Evolutionary conservation across 2,797 vertebrate species (phyloP), one percentile per base, ranked within the genome.

Genomic region (Calcarius lapponicus): DNA sequence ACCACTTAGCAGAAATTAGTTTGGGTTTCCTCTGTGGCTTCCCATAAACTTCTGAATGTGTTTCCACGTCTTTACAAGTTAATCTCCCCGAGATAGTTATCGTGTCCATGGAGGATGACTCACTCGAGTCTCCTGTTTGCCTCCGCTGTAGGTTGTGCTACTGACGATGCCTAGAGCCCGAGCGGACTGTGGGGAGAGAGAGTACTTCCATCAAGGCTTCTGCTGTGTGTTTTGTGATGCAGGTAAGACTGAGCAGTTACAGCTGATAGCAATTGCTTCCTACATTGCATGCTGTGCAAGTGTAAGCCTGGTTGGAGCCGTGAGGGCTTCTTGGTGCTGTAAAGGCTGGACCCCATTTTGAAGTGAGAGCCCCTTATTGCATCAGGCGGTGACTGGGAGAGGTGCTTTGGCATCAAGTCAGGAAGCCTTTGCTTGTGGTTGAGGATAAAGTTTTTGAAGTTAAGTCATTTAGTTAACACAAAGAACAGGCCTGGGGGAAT

Each of bases 171-270:
- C 40, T 24, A 45, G 54, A 79, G 7, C 36, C 2, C 3, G 7
- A 66, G 88, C 76, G 0, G 0, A 0, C 38, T 97, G 97, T 8
- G 4, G 6, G 8, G 4, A 26, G 6, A 36, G 20, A 1, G 80
- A 96, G 28, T 97, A 97, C 29, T 4, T 7, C 1, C 28, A 79
- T 1, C 12, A 29, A 3, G 36, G 21, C 4, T 42, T 0, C 38
- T 98, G 97, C 82, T 97, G 97, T 16, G 5, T 34, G 0, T 6
- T 3, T 10, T 98, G 97, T 56, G 94, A 84, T 2, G 76, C 95
- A 54, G 97, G 97, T 98, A 85, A 96, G 92, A 18, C 45, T 17
- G 10, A 51, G 58, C 17, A 10, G 20, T 11, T 43, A 22, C 2
- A 51, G 64, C n/a, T 65, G 60, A 7, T 8, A 22, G 6, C n/a